These are phyloP conservation scores for Alosa sapidissima DNA, from an alignment of 2,797 vertebrate genomes.

Conservation along the genomic window DNA sequence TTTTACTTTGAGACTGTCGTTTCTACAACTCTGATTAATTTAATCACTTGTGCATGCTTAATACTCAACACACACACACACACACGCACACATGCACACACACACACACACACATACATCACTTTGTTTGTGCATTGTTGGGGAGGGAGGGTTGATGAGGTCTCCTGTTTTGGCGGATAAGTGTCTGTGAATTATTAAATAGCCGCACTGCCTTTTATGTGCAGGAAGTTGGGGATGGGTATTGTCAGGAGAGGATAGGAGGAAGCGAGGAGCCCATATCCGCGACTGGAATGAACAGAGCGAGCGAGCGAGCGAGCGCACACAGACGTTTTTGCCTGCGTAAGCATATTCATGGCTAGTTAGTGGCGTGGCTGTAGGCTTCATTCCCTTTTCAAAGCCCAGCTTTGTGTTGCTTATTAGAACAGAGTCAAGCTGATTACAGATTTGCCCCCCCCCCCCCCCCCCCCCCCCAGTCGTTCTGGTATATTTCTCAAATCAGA, in stretches of 20 bases:
- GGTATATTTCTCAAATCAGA: not conserved
- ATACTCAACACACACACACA: too few species aligned
- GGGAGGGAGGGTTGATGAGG: conserved; percentile 34
- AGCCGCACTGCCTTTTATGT: conserved; percentile 15
- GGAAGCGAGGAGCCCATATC: conserved; percentile 37
- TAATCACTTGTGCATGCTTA: not conserved
- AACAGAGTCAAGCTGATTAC: conserved; percentile 40
- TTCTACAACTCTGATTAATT: conserved; percentile 17
- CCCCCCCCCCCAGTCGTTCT: not conserved
- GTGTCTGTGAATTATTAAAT: conserved; percentile 38
- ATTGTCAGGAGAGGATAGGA: conserved; percentile 37
- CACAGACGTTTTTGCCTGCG: conserved; percentile 41
- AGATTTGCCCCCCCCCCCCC: not conserved
- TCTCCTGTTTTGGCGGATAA: conserved; percentile 23
- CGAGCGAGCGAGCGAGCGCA: not conserved
- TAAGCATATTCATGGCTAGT: conserved; percentile 50
- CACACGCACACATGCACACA: too few species aligned
- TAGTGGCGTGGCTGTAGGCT: conserved; percentile 42
- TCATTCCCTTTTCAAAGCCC: conserved; percentile 21
- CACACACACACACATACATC: too few species aligned
- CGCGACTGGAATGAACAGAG: conserved; percentile 25
- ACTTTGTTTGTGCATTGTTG: conserved; percentile 33
- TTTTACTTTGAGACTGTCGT: not conserved
- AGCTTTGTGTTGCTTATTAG: conserved; percentile 29
- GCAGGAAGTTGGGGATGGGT: conserved; percentile 27